Conservation (phyloP, 2,888 invertebrate genomes). For the Labia minor region DNA sequence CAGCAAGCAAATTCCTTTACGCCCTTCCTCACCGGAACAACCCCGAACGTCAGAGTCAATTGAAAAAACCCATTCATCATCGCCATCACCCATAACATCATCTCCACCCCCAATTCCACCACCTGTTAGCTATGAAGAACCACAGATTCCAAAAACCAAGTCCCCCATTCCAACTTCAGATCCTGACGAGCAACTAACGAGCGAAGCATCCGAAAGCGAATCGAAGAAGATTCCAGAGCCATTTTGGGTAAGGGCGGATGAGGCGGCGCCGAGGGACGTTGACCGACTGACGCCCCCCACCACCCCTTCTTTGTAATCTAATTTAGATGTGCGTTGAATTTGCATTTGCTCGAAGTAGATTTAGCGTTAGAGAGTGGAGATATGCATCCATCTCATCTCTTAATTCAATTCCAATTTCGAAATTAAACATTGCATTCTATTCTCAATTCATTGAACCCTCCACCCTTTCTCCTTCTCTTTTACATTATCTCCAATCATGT, state of each 20-base stretch:
- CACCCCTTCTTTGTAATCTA: neutral
- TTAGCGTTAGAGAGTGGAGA: too few species aligned
- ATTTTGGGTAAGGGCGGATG: constrained; percentile 1
- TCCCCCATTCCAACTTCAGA: neutral
- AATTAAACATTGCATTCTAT: too few species aligned
- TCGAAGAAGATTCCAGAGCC: neutral
- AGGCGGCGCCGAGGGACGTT: constrained; percentile 1
- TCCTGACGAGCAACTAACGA: neutral
- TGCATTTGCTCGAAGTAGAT: neutral
- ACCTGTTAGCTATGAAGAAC: neutral
- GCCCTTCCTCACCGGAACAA: neutral
- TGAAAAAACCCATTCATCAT: neutral
- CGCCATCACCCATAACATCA: too few species aligned
- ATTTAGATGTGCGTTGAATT: neutral
- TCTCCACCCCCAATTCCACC: neutral
- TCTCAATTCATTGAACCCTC: too few species aligned
- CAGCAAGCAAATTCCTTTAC: neutral
- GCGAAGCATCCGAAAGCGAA: constrained; percentile 4
- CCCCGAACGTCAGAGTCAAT: neutral
- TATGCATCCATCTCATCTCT: too few species aligned
- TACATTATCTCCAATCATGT: too few species aligned
- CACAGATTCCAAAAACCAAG: neutral
- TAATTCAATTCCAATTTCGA: too few species aligned
- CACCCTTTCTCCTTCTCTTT: too few species aligned
- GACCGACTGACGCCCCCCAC: neutral